Conservation (phyloP, 2,113 vertebrate species). For the Labrus mixtus region DNA sequence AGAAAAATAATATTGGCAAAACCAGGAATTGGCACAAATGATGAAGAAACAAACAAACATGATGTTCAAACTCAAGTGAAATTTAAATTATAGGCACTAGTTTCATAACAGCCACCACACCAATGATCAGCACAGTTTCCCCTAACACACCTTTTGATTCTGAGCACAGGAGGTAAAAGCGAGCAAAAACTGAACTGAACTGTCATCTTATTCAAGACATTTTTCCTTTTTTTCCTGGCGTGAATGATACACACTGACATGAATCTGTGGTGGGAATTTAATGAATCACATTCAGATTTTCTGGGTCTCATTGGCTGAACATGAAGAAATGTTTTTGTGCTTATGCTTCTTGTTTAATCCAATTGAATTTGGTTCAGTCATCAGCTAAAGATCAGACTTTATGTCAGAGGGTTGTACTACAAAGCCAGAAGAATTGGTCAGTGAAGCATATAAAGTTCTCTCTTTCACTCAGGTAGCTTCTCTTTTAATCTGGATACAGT, state of each 20-base stretch:
- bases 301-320: slow-evolving; percentile 30
- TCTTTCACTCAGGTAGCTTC: no score
- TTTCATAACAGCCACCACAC: slow-evolving; percentile 73
- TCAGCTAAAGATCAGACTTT: neutral
- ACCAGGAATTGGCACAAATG: slow-evolving; percentile 89
- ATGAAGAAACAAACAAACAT: slow-evolving; percentile 78
- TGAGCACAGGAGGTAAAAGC: slow-evolving; percentile 62
- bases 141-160: slow-evolving; percentile 52
- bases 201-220: slow-evolving; percentile 6
- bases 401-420: neutral
- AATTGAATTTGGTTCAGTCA: neutral
- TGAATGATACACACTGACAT: slow-evolving; percentile 38
- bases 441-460: no score
- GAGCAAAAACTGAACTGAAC: slow-evolving; percentile 22
- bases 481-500: no score
- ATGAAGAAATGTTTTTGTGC: neutral
- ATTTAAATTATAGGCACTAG: slow-evolving; percentile 99
- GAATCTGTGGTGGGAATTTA: slow-evolving; percentile 13
- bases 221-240: slow-evolving; percentile 9
- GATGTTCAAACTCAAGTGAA: slow-evolving; percentile 87
- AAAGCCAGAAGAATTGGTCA: neutral
- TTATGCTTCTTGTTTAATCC: neutral
- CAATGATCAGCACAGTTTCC: slow-evolving; percentile 45
- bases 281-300: slow-evolving; percentile 10
- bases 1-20: slow-evolving; percentile 86